phyloP scores from a whole-genome alignment of 1,140 invertebrate genomes.

The Acromyrmex charruanus region DNA sequence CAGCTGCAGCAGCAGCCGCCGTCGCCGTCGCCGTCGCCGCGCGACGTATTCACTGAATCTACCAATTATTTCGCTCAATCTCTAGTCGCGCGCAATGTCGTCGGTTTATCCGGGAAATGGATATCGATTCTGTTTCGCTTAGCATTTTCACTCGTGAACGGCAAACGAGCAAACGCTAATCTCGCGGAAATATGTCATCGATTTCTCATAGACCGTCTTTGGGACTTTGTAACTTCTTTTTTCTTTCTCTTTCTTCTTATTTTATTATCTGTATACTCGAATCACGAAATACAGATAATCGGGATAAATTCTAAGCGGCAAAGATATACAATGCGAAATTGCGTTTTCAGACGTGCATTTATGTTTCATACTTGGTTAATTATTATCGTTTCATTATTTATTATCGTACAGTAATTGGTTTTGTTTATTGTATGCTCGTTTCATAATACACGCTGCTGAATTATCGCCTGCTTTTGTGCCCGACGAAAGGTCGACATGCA shows the following conservation, averaged over 20 bases:
- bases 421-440: slow-evolving; percentile 15
- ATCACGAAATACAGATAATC: neutral
- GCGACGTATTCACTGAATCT: slow-evolving; percentile 69
- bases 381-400: neutral
- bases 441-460: neutral
- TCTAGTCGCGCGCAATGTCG: slow-evolving; percentile 51
- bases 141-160: slow-evolving; percentile 17
- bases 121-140: slow-evolving; percentile 10
- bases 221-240: neutral
- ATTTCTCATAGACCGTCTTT: neutral
- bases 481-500: slow-evolving; percentile 14
- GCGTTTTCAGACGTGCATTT: neutral
- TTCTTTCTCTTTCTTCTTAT: neutral
- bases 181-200: slow-evolving; percentile 29
- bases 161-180: neutral
- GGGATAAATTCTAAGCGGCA: neutral
- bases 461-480: slow-evolving; percentile 20
- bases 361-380: neutral
- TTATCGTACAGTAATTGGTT: neutral
- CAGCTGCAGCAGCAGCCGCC: slow-evolving; percentile 40
- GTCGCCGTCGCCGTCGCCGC: slow-evolving; percentile 39
- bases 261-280: neutral
- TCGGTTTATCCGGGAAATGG: slow-evolving; percentile 20
- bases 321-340: neutral
- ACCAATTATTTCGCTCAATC: slow-evolving; percentile 73